Percentiles rank a stretch among this genome's conserved stretches.
phyloP scores from a whole-genome alignment of 1,140 invertebrate genomes.

The Neotoxoptera formosana region DNA sequence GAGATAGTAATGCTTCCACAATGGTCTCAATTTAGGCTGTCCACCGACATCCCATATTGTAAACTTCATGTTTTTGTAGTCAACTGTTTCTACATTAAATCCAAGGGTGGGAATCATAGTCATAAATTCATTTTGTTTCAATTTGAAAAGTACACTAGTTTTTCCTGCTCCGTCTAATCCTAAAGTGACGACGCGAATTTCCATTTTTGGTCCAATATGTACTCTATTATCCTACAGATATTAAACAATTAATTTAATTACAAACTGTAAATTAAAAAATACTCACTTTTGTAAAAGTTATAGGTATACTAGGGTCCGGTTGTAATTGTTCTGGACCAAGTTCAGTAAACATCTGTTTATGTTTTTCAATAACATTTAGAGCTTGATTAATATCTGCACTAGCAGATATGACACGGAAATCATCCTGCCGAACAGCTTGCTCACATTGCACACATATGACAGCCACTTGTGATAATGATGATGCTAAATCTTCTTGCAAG shows the following conservation, averaged over 20 bases:
- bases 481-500: conserved; percentile 70
- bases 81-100: conserved; percentile 71
- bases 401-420: conserved; percentile 68
- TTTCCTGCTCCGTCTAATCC: conserved; percentile 70
- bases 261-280: background rate
- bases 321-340: conserved; percentile 68
- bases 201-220: conserved; percentile 72
- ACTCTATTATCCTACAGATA: conserved; percentile 69
- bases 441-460: conserved; percentile 70
- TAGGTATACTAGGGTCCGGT: conserved; percentile 70
- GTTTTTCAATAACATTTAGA: conserved; percentile 68
- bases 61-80: conserved; percentile 70
- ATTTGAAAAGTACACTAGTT: conserved; percentile 71
- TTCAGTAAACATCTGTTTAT: conserved; percentile 70
- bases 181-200: conserved; percentile 71
- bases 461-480: conserved; percentile 68
- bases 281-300: conserved; percentile 71
- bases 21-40: conserved; percentile 68
- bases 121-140: conserved; percentile 70
- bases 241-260: background rate
- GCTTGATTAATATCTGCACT: conserved; percentile 68
- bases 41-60: conserved; percentile 73
- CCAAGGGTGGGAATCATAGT: conserved; percentile 69
- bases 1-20: conserved; percentile 71
- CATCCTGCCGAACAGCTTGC: conserved; percentile 68